These are phyloP conservation scores for Megaustenia siamemsis DNA, from an alignment of 2,888 invertebrate genomes.

Conservation along the genomic window DNA sequence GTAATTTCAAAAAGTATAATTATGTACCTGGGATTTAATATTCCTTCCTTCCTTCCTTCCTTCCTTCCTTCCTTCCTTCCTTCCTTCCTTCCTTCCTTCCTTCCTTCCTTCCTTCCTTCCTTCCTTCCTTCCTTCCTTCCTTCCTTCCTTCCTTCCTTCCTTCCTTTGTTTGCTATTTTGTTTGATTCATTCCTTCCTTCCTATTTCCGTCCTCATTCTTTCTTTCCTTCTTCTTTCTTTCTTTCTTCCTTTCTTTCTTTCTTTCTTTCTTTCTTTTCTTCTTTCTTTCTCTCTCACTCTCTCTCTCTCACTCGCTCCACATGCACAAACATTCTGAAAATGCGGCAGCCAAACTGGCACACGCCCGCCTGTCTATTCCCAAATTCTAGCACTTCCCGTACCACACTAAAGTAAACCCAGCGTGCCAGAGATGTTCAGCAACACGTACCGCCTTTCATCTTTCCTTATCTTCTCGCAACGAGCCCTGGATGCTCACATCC, in stretches of 20 bases:
- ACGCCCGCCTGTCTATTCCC: no score
- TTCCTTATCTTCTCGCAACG: no score
- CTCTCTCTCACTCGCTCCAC: background rate
- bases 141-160: conserved; percentile 18
- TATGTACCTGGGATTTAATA: no score
- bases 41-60: background rate
- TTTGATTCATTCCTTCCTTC: background rate
- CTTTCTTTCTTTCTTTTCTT: conserved; percentile 15
- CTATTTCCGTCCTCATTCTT: background rate
- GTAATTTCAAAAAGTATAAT: no score
- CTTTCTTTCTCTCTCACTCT: conserved; percentile 26
- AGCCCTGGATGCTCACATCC: no score
- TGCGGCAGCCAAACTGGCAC: no score
- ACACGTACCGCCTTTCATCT: no score
- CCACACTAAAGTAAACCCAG: no score
- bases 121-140: background rate
- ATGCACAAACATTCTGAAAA: background rate
- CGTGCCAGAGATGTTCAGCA: no score
- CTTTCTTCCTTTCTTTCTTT: background rate
- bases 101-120: background rate
- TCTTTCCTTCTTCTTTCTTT: background rate
- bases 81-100: conserved; percentile 6
- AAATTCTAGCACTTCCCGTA: no score
- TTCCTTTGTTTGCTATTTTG: background rate
- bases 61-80: conserved; percentile 6